A percentile compares a stretch with the other conserved stretches of the same genome.
These are phyloP conservation scores for Typhlichthys subterraneus DNA, from an alignment of 2,797 vertebrate species.

Conservation along the genomic window DNA sequence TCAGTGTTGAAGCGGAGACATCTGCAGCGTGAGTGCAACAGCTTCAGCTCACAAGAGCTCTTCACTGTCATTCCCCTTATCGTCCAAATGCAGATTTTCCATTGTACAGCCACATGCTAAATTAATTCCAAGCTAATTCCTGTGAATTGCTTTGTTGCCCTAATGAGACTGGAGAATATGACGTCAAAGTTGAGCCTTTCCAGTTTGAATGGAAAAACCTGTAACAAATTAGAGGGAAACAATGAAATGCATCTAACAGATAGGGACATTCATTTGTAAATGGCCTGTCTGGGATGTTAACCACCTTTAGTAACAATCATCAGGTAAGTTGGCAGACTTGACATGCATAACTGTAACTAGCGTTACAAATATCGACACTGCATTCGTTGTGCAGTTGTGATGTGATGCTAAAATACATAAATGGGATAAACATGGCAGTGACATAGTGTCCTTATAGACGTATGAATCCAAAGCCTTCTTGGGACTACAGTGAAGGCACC, in stretches of 20 bases:
- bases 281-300: background rate
- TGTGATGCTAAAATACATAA: slow-evolving; percentile 24
- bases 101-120: background rate
- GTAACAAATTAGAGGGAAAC: background rate
- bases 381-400: slow-evolving; percentile 16
- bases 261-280: too few relatives aligned
- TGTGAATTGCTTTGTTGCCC: slow-evolving; percentile 15
- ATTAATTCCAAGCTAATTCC: slow-evolving; percentile 31
- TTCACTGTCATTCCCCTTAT: slow-evolving; percentile 1
- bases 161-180: slow-evolving; percentile 12
- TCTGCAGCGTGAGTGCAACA: slow-evolving; percentile 4
- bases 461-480: slow-evolving; percentile 42
- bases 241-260: background rate
- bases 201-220: too few relatives aligned
- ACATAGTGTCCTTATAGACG: slow-evolving; percentile 32
- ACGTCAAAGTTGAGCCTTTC: too few relatives aligned
- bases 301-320: too few relatives aligned
- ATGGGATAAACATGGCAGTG: slow-evolving; percentile 33
- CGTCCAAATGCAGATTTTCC: slow-evolving; percentile 7
- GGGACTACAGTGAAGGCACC: slow-evolving; percentile 49
- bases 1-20: background rate
- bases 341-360: too few relatives aligned
- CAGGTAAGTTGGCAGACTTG: too few relatives aligned
- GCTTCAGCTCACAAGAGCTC: slow-evolving; percentile 7
- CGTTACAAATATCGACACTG: background rate